A percentile compares a stretch with the other conserved stretches of the same genome.
Evolutionary conservation across 1,140 invertebrate genomes (phyloP).

Genomic region (Drosophila setifemur): DNA sequence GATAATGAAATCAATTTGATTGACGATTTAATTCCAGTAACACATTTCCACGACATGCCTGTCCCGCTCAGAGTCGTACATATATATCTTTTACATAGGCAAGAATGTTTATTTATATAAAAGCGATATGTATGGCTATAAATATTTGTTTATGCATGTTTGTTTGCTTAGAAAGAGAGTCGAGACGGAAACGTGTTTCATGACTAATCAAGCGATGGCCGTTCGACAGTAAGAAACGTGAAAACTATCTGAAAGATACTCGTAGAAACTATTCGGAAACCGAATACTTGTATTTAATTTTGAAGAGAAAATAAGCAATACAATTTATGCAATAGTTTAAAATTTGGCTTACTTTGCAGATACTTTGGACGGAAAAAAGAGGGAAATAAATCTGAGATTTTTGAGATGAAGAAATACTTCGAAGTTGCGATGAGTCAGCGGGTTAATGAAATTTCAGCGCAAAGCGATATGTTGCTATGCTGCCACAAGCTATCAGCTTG

Average conservation of each 20-base stretch:
- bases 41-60: slow-evolving; percentile 6
- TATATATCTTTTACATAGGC: background rate
- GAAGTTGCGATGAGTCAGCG: slow-evolving; percentile 8
- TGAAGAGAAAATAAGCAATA: too few species aligned
- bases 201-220: background rate
- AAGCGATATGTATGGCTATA: background rate
- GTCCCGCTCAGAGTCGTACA: background rate
- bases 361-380: background rate
- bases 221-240: background rate
- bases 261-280: too few species aligned
- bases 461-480: slow-evolving; percentile 29
- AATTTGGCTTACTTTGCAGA: too few species aligned
- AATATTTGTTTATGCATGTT: slow-evolving; percentile 29
- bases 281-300: too few species aligned
- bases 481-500: slow-evolving; percentile 37
- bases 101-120: background rate
- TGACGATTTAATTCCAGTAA: slow-evolving; percentile 37
- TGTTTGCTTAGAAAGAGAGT: background rate
- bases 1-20: slow-evolving; percentile 50
- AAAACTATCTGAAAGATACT: background rate
- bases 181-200: slow-evolving; percentile 18
- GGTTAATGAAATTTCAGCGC: background rate
- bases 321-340: too few species aligned
- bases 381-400: background rate
- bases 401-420: background rate